A percentile compares a stretch with the other conserved stretches of the same genome.
Conservation (phyloP, 2,113 vertebrate genomes). For the Enhydra lutris region DNA sequence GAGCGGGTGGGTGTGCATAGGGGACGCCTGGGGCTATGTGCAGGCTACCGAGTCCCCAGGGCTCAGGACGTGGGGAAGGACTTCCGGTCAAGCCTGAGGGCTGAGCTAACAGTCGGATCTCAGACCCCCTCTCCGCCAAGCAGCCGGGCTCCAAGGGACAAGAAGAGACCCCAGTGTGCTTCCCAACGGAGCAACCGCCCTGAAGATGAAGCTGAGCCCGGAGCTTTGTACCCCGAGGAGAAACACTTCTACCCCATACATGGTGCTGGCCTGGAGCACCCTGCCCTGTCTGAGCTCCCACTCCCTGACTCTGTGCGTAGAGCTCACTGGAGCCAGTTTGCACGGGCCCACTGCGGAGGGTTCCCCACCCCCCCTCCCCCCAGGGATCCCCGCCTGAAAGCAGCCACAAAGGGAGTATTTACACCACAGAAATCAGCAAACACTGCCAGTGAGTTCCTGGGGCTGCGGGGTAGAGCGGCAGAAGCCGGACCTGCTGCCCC, state of each 20-base stretch:
- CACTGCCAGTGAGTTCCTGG: accelerated
- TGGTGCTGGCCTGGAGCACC: neutral
- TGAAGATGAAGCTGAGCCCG: neutral
- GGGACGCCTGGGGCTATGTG: neutral
- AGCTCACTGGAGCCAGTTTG: accelerated
- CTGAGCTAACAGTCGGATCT: neutral
- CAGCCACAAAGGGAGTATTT: neutral
- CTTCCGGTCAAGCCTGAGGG: neutral
- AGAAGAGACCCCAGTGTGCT: neutral
- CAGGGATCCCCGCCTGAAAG: neutral
- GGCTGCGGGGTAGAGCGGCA: neutral
- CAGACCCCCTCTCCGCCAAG: neutral
- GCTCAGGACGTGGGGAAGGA: neutral
- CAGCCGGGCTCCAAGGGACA: neutral
- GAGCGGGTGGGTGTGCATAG: neutral
- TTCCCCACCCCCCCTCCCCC: accelerated
- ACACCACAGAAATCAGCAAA: neutral
- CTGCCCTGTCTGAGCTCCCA: neutral
- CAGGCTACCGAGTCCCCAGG: neutral
- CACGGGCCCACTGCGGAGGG: accelerated
- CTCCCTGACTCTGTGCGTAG: neutral
- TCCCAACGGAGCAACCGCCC: neutral
- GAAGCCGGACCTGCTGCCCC: too few species aligned
- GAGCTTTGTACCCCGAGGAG: neutral
- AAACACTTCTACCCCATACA: neutral